Base-by-base conservation (phyloP, 92 coral and sea anemone species). In the Anthopleura xanthogrammica region DNA sequence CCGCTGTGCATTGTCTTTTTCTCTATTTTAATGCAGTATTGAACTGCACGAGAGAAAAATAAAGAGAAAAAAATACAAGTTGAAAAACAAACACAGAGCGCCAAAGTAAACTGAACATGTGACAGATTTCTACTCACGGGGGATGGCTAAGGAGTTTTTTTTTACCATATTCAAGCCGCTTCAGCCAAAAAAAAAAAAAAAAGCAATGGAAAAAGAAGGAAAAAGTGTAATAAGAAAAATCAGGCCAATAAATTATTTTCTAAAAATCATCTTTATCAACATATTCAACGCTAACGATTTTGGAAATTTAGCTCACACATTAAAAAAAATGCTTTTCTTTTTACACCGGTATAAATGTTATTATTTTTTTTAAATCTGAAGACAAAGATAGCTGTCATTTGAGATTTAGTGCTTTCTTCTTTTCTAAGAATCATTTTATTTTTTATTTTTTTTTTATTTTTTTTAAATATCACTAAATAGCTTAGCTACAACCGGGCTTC, bases 101-200 rank as follows among this genome's bases (percentile, higher is more conserved):
- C 83, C 83, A 79, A 79, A 79, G 64, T 60, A 79, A 79, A 79
- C 83, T 79, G 58, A 60, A 71, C 73, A 79, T 9, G 64, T 19
- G 41, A 52, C 73, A 50, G 14, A 9, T 5, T 52, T 58, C 19
- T n/a, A 52, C 48, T 48, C 4, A 29, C 66, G 40, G 82, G 83
- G 83, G 58, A 60, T 75, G 52, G 75, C 14, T 41, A 75, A 75
- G 83, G 11, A 5, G 29, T 41, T 46, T 76, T 16, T 76, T 29
- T 29, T 29, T 29, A 29, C 36, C 50, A 24, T n/a, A 24, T n/a
- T 8, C 52, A 41, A 57, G 19, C 1, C 62, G 4, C 24, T 62
- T 62, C 39, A 7, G 29, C 3, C 11, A 8, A 54, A 12, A 54
- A 54, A 11, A 12, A 12, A 14, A 54, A 54, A 54, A 54, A 6